A percentile compares a stretch with the other conserved stretches of the same genome.
Conservation (phyloP, 2,888 invertebrate species). For the Papilio gigon region DNA sequence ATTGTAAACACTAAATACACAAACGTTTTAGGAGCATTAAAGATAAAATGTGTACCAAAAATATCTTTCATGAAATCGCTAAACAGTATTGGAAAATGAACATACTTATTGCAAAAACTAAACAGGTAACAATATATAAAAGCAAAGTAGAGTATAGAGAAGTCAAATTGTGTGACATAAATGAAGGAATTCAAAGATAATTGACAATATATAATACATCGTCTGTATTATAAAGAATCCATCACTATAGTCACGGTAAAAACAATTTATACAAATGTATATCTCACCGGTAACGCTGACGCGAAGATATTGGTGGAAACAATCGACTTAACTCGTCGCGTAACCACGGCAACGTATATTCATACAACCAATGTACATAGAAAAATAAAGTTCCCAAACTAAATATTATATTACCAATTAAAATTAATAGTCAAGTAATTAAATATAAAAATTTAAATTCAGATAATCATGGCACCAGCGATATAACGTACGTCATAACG, state of each 20-base stretch:
- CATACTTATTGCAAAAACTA: background rate
- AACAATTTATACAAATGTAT: conserved; percentile 29
- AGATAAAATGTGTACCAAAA: no score
- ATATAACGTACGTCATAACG: background rate
- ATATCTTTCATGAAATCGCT: no score
- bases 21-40: no score
- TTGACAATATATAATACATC: background rate
- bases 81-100: background rate
- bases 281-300: conserved; percentile 33
- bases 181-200: background rate
- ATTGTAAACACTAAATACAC: no score
- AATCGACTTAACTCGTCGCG: conserved; percentile 31
- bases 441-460: background rate
- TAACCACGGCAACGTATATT: conserved; percentile 34
- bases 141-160: background rate
- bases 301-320: conserved; percentile 21
- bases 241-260: conserved; percentile 28
- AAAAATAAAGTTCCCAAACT: background rate
- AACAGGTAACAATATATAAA: background rate
- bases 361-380: background rate
- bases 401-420: background rate
- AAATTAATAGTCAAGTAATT: background rate
- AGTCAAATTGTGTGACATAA: background rate
- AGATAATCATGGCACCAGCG: background rate
- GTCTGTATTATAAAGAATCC: background rate